Base-by-base conservation (phyloP, 2,113 vertebrate genomes). In the Oncorhynchus keta region DNA sequence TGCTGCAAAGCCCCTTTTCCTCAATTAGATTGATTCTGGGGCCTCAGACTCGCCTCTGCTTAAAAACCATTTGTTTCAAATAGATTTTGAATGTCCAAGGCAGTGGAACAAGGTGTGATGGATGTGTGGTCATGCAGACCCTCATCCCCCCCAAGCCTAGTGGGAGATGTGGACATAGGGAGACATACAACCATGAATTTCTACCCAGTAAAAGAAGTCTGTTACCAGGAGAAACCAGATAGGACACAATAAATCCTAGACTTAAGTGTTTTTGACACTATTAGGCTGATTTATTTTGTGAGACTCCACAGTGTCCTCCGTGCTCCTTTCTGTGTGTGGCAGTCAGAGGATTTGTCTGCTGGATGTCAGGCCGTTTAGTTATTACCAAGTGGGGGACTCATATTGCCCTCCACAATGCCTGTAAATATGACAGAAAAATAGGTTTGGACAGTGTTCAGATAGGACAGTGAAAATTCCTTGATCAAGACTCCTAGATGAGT, bases 21-120 rank as follows among this genome's bases (percentile, higher is more conserved):
- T 89, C 85, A 85, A 79, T 87, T 85, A 90, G 84, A 89, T 49
- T 74, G 62, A 74, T 90, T 89, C 78, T 64, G 77, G 78, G 79
- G 86, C 83, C 81, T 83, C 8, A 2, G 39, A 45, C 39, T 45
- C 80, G 83, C 83, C 85, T 86, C 83, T 76, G 55, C 74, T 72
- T 79, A 77, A 85, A 81, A 79, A 79, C 84, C 80, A 85, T 85
- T 84, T 83, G 78, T 86, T 77, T 81, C 68, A 75, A 13, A 67
- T 26, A 67, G 24, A 67, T 24, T 32, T 9, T 0, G 59, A n/a
- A 62, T 62, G 59, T 62, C 59, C n/a, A 16, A 24, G 59, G 59
- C 59, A 22, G n/a, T 62, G 59, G 7, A 62, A 16, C 59, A 62
- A 22, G 59, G 18, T 62, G 59, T n/a, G n/a, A 62, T 22, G 59